Percentiles rank a stretch among this genome's conserved stretches.
phyloP scores from a whole-genome alignment of 2,113 vertebrate species.

The Papio anubis region DNA sequence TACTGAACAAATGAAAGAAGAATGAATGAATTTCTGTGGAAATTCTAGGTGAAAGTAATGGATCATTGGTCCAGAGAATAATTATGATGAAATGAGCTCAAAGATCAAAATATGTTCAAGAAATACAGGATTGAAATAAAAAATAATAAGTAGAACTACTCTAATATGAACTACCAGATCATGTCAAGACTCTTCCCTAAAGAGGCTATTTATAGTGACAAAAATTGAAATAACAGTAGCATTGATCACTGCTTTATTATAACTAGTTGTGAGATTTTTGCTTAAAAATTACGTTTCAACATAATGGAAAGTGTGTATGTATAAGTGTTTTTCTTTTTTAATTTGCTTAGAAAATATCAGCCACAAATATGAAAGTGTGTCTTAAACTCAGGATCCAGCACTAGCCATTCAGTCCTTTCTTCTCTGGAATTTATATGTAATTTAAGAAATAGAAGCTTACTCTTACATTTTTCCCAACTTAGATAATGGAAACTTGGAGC shows the following conservation, averaged over 20 bases:
- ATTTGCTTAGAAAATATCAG: neutral
- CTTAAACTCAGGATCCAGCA: neutral
- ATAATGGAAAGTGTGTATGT: neutral
- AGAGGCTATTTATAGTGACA: neutral
- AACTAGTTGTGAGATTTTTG: neutral
- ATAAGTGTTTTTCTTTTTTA: neutral
- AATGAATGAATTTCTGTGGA: neutral
- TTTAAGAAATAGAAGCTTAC: neutral
- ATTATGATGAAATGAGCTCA: neutral
- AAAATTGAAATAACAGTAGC: neutral
- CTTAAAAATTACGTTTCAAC: neutral
- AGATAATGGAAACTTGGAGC: neutral
- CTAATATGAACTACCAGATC: neutral
- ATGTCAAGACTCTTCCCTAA: neutral
- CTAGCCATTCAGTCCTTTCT: neutral
- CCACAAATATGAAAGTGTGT: neutral
- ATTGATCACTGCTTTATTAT: neutral
- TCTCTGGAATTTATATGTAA: neutral
- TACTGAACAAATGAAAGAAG: neutral
- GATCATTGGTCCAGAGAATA: neutral
- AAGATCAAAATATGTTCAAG: neutral
- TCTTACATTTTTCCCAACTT: neutral
- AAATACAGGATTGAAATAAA: neutral
- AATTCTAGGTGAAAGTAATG: neutral
- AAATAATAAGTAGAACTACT: neutral